Base-by-base conservation (phyloP, 1,140 invertebrate genomes). In the Lordiphosa stackelbergi region DNA sequence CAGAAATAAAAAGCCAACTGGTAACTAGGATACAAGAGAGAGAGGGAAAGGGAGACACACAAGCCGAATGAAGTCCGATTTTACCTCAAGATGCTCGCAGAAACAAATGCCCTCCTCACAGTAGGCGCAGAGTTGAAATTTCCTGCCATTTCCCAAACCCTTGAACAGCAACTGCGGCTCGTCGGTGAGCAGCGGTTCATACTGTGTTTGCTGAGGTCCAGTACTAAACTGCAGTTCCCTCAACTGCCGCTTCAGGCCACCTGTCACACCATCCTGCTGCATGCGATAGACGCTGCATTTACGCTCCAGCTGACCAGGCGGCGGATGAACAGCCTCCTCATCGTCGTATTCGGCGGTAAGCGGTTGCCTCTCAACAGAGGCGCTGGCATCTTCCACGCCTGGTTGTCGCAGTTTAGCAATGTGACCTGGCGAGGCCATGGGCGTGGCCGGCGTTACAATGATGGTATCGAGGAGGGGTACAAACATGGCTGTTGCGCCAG, bases 1-100 rank as follows among this genome's bases (percentile, higher is more conserved):
- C 4, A 19, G 7, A 11, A 37, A 31, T 9, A 12, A 31, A 42
- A 13, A 19, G 13, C 28, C 28, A 31, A 31, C 28, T 31, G 28
- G 28, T 31, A 46, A 13, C 7, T 10, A 8, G 31, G 11, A 46
- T 46, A 24, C 4, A 16, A 24, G 16, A 31, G 49, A 10, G 11
- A 37, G 1, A 10, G 34, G 35, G 10, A 12, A 36, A 35, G 38
- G 35, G 34, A 13, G 9, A 13, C 28, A 24, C 37, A 16, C 36
- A 36, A n/a, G 52, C 19, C 41, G 35, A 16, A 45, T 47, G 35
- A 16, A 45, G 19, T 42, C 13, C 38, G 45, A 19, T 42, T 75
- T 81, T 88, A 88, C 87, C 87, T 88, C 87, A 60, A 87, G 69
- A 51, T 87, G 87, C 58, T 88, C 87, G 48, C 87, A 88, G 53